These are phyloP conservation scores for Cheilosia soror DNA, from an alignment of 2,888 invertebrate species.

Conservation along the genomic window DNA sequence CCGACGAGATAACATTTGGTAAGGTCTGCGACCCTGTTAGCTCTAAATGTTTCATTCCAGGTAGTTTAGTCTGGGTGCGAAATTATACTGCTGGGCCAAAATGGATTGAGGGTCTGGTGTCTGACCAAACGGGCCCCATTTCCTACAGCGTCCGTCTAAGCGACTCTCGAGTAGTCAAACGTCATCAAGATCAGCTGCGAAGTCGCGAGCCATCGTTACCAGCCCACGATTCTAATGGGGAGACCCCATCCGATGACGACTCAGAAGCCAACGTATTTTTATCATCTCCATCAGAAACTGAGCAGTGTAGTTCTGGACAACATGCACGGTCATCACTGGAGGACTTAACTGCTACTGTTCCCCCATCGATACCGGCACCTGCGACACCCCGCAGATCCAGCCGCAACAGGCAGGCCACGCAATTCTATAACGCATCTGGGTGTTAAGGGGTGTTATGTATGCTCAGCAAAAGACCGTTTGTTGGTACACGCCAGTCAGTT, in stretches of 20 bases:
- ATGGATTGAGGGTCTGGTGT: slow-evolving; percentile 7
- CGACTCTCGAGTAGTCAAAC: slow-evolving; percentile 30
- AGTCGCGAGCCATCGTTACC: background rate
- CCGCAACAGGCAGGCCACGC: slow-evolving; percentile 4
- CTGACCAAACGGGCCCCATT: slow-evolving; percentile 18
- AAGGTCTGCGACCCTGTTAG: slow-evolving; percentile 8
- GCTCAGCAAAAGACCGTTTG: background rate
- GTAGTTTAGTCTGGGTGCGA: slow-evolving; percentile 30
- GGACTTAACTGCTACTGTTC: background rate
- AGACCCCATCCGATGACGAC: background rate
- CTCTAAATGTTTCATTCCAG: slow-evolving; percentile 20
- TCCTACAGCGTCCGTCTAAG: slow-evolving; percentile 25
- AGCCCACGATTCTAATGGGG: background rate
- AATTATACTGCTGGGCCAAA: slow-evolving; percentile 39
- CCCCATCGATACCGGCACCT: background rate
- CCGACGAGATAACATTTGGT: slow-evolving; percentile 18
- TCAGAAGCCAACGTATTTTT: background rate
- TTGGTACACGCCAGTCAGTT: background rate
- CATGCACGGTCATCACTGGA: background rate
- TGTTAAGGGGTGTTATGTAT: slow-evolving; percentile 33
- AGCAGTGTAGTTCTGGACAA: slow-evolving; percentile 7
- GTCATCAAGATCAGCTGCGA: slow-evolving; percentile 33
- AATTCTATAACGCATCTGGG: slow-evolving; percentile 17
- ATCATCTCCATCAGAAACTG: background rate
- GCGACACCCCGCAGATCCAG: slow-evolving; percentile 6